Base-by-base conservation (phyloP, 2,797 vertebrate genomes). In the Nannoperca australis region DNA sequence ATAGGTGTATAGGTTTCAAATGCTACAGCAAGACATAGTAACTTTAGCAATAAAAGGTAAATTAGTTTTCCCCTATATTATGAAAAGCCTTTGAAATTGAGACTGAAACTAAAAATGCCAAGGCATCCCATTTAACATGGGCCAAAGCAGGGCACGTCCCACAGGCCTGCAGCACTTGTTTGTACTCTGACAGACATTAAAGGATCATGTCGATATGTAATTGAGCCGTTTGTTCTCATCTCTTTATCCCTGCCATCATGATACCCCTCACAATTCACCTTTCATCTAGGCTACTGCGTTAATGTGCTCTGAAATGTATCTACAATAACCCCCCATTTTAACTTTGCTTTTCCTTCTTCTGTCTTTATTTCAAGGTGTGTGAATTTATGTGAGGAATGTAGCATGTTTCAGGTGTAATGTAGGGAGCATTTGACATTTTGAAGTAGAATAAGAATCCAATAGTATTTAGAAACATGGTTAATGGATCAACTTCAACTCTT, bases 161-260 rank as follows among this genome's bases (percentile, higher is more conserved):
- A 27, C n/a, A n/a, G 68, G 81, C 75, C 72, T 38, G 40, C 38
- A 71, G 44, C 70, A 55, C 76, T 78, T 81, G 73, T 86, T 82
- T 83, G 68, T 51, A 62, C 51, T 72, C 62, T 73, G 66, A 76
- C 71, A 82, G 76, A 84, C 81, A 74, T 80, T 80, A 81, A 84
- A 84, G 60, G 75, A 73, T 60, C 0, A 7, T 73, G 86, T 89
- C 77, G 18, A 91, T 88, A 88, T 54, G 69, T 68, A 74, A 90
- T 85, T 82, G 88, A 90, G 82, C 66, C 77, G 84, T 87, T 91
- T 91, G 24, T 88, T 70, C 77, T 80, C 67, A 40, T 76, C 77
- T 84, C 73, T 85, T 83, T 88, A 84, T 78, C 82, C 45, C 50
- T 59, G 40, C 5, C 27, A 78, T 89, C 73, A 74, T 59, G 74